A percentile compares a stretch with the other conserved stretches of the same genome.
Conservation (phyloP, 37 sponge, comb jelly and placozoan genomes). For the Eunapius fragilis region DNA sequence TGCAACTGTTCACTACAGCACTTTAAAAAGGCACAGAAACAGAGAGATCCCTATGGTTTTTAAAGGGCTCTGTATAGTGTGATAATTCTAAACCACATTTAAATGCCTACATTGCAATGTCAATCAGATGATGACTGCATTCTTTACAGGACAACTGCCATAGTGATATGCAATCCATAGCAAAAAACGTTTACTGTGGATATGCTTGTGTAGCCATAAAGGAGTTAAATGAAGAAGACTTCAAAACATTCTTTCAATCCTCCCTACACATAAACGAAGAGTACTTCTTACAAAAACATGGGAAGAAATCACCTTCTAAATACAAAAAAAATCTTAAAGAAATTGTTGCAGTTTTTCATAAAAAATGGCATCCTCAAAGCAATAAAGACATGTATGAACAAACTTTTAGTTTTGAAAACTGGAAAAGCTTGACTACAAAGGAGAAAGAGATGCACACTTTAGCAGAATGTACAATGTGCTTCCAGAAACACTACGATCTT, state of each 20-base stretch:
- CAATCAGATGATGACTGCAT: no score
- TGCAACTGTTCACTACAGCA: background rate
- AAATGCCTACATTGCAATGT: no score
- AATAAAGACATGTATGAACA: background rate
- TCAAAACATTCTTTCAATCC: background rate
- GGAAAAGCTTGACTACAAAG: background rate
- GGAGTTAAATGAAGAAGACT: background rate
- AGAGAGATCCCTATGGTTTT: background rate
- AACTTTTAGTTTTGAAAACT: background rate
- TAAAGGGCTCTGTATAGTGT: background rate
- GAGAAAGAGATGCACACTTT: background rate
- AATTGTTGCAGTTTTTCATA: background rate
- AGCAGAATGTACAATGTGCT: conserved; percentile 1
- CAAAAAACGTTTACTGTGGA: background rate
- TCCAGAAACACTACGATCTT: background rate
- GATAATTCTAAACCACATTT: background rate
- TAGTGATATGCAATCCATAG: no score
- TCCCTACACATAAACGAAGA: background rate
- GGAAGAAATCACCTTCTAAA: background rate
- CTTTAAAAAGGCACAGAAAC: background rate
- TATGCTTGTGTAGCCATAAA: background rate
- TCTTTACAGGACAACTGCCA: no score
- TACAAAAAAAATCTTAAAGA: background rate
- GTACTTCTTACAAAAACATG: background rate
- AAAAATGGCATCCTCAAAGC: background rate